Evolutionary conservation across 2,888 invertebrate genomes (phyloP).

Genomic region (Synanthedon andrenaeformis): DNA sequence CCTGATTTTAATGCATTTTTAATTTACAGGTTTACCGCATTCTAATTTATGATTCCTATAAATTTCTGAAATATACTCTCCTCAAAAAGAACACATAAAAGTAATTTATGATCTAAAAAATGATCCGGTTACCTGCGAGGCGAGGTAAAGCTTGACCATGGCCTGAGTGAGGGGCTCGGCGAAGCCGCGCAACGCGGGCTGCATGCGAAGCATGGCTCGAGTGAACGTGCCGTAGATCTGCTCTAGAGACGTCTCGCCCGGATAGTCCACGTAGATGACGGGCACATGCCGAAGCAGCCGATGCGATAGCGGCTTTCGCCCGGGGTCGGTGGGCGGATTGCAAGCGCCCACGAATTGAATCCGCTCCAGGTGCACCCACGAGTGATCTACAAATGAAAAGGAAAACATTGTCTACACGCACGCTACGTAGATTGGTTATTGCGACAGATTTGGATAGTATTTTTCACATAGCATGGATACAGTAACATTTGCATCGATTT

Average conservation of each 20-base stretch:
- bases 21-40: no score
- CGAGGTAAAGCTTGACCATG: constrained; percentile 98
- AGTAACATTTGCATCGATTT: no score
- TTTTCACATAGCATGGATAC: no score
- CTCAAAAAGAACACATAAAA: no score
- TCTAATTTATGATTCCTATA: no score
- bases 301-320: constrained; percentile 94
- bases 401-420: no score
- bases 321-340: constrained; percentile 99
- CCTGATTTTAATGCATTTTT: no score
- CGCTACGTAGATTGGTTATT: no score
- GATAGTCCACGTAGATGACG: constrained; percentile 99
- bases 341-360: constrained; percentile 99
- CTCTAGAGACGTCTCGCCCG: constrained; percentile 96
- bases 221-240: constrained; percentile 99
- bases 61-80: no score
- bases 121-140: constrained; percentile 76
- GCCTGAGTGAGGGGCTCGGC: constrained; percentile 97
- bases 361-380: constrained; percentile 96
- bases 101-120: no score
- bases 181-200: constrained; percentile 91
- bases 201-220: constrained; percentile 95
- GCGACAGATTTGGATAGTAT: no score
- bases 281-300: constrained; percentile 93
- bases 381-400: constrained; percentile 75